Conservation (phyloP, 2,113 vertebrate genomes). For the Acanthochromis polyacanthus region DNA sequence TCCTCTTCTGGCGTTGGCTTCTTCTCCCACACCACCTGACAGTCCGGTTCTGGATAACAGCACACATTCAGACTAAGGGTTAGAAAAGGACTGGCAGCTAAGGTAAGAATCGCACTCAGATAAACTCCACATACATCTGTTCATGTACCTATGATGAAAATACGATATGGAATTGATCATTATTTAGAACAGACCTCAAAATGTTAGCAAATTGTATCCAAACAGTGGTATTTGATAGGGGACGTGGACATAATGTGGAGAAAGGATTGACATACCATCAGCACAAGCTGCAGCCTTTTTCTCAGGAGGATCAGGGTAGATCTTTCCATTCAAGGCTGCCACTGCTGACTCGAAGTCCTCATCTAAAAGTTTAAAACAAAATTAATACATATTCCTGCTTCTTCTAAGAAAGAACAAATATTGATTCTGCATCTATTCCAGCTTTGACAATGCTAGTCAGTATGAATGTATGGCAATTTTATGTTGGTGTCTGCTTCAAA, state of each 20-base stretch:
- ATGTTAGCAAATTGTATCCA: too few relatives aligned
- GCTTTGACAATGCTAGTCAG: not conserved
- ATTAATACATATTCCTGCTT: not conserved
- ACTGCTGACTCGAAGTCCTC: conserved; percentile 96
- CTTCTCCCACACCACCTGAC: conserved; percentile 88
- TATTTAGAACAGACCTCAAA: not conserved
- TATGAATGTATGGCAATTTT: too few relatives aligned
- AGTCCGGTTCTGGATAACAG: conserved; percentile 79
- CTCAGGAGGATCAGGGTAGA: conserved; percentile 86
- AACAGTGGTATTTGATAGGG: too few relatives aligned
- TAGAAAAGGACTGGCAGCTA: not conserved
- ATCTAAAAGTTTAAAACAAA: conserved; percentile 83
- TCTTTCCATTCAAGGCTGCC: conserved; percentile 91
- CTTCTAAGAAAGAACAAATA: not conserved
- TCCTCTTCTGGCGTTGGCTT: conserved; percentile 88
- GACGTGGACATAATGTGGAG: not conserved
- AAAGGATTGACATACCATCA: conserved; percentile 51
- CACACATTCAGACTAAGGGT: conserved; percentile 1
- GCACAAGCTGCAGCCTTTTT: conserved; percentile 40
- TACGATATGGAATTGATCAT: not conserved
- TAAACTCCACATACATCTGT: not conserved
- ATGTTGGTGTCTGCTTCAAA: too few relatives aligned
- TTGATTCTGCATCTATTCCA: not conserved
- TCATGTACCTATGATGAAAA: not conserved
- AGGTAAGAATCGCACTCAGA: not conserved